phyloP scores from a whole-genome alignment of 2,797 vertebrate species.

The Xiphophorus birchmanni region DNA sequence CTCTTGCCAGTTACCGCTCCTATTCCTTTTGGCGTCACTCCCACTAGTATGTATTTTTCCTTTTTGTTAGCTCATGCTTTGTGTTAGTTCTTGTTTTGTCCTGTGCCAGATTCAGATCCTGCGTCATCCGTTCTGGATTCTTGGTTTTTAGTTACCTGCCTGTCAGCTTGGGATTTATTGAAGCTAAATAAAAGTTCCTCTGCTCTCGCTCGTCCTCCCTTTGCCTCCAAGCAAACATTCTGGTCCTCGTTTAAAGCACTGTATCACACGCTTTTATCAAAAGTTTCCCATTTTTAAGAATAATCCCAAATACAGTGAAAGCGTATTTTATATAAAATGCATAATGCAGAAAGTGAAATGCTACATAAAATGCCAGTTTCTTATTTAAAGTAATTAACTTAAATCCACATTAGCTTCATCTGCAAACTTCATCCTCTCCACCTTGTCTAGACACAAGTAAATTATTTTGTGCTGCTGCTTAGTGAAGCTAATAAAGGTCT shows the following conservation, averaged over 20 bases:
- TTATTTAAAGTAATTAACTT: not conserved
- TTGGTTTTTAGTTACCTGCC: not conserved
- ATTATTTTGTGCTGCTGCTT: not conserved
- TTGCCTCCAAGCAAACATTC: not conserved
- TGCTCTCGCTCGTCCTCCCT: not conserved
- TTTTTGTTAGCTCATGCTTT: slow-evolving; percentile 3
- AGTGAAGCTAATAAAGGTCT: not conserved
- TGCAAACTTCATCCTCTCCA: not conserved
- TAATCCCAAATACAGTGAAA: not conserved
- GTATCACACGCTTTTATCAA: not conserved
- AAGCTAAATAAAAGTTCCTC: not conserved
- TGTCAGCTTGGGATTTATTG: not conserved
- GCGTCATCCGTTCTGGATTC: not conserved
- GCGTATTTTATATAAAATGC: not conserved
- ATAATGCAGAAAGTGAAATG: not conserved
- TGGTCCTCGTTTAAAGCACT: not conserved
- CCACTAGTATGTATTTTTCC: not conserved
- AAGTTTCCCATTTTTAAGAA: not conserved
- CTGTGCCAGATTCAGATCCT: not conserved
- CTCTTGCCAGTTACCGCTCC: not conserved
- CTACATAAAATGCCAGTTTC: not conserved
- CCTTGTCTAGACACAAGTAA: not conserved
- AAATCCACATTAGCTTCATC: not conserved
- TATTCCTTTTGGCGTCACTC: not conserved
- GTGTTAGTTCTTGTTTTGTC: not conserved